These are phyloP conservation scores for Tokudaia muenninki DNA, from an alignment of 2,797 vertebrate genomes.

Conservation along the genomic window DNA sequence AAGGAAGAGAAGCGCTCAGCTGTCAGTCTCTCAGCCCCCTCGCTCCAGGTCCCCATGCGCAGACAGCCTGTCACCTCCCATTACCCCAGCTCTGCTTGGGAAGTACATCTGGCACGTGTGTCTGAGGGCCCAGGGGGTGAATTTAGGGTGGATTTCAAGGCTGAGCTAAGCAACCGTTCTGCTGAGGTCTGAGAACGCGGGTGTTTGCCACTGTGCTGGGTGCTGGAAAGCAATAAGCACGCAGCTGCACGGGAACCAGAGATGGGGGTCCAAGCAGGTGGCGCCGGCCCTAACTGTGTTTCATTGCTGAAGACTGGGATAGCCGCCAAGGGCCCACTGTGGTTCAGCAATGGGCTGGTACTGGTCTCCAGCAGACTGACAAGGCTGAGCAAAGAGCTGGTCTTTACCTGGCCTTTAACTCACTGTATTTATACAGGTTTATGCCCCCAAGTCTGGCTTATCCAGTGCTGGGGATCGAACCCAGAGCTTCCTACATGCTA, in stretches of 20 bases:
- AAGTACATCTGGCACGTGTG: constrained; percentile 64
- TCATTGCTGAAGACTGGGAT: background rate
- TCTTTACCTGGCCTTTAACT: background rate
- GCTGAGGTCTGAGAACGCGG: constrained; percentile 1
- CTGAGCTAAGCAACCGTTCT: constrained; percentile 70
- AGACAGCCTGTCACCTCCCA: constrained; percentile 66
- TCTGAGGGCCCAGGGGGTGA: constrained; percentile 72
- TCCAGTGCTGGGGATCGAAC: background rate
- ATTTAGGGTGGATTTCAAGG: constrained; percentile 70
- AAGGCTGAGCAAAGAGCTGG: background rate
- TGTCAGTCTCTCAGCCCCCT: background rate
- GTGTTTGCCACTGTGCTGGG: background rate
- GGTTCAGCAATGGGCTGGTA: background rate
- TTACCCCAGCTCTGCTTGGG: constrained; percentile 38
- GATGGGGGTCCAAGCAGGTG: background rate
- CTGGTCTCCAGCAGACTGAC: background rate
- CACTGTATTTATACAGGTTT: background rate
- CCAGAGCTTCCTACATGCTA: background rate
- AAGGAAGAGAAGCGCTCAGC: background rate
- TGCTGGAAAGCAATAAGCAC: background rate
- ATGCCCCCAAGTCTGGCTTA: background rate
- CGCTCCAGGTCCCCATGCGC: background rate
- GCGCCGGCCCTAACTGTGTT: background rate
- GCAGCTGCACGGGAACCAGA: background rate
- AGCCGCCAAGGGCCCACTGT: background rate